Percentiles rank a stretch among this genome's conserved stretches.
Conservation (phyloP, 2,113 vertebrate genomes). For the Aythya baeri region DNA sequence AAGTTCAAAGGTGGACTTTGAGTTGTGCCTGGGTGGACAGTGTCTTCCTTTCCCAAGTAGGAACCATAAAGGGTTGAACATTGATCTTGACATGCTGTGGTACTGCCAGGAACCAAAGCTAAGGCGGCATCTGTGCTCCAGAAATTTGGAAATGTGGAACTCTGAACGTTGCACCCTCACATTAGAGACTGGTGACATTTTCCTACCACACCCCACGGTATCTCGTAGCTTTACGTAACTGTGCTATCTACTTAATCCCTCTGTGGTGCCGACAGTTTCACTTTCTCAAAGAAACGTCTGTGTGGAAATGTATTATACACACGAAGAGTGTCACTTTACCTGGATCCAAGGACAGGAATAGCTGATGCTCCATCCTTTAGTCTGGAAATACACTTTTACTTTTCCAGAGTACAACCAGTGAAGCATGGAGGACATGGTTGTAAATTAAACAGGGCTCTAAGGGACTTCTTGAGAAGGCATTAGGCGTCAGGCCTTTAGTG, state of each 20-base stretch:
- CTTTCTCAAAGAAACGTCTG: neutral
- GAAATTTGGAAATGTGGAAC: neutral
- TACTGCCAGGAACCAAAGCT: neutral
- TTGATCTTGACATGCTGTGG: neutral
- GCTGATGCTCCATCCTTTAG: neutral
- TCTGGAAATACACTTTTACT: neutral
- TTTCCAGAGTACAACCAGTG: neutral
- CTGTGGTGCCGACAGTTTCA: neutral
- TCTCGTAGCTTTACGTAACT: neutral
- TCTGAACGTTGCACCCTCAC: neutral
- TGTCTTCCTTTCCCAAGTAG: neutral
- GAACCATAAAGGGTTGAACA: neutral
- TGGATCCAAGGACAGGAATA: neutral
- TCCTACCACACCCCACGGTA: neutral
- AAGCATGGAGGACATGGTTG: neutral
- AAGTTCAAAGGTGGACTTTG: neutral
- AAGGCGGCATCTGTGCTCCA: neutral
- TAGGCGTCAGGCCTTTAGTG: neutral
- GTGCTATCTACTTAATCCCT: neutral
- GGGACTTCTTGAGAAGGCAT: neutral
- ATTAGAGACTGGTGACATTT: neutral
- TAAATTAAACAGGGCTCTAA: neutral
- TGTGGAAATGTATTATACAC: neutral
- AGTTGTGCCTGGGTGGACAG: neutral
- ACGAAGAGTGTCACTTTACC: neutral